Conservation (phyloP, 2,888 invertebrate species). For the Trachelus troglodyta region DNA sequence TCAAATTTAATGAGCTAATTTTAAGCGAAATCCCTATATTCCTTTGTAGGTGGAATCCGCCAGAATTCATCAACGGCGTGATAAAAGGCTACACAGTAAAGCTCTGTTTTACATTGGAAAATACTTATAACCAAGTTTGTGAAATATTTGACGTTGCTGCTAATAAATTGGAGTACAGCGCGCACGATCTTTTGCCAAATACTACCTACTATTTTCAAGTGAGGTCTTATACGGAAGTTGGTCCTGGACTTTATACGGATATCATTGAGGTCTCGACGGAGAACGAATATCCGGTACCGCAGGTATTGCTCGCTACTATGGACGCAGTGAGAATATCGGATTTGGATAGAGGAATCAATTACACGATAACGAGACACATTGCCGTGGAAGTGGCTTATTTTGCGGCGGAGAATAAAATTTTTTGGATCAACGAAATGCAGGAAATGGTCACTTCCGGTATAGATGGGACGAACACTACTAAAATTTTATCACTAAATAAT, state of each 20-base stretch:
- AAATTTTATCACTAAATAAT: conserved; percentile 71
- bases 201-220: conserved; percentile 79
- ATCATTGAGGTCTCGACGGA: conserved; percentile 76
- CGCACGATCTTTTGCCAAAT: conserved; percentile 71
- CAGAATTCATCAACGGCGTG: conserved; percentile 79
- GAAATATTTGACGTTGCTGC: conserved; percentile 69
- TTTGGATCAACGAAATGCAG: conserved; percentile 85
- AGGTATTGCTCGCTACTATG: conserved; percentile 78
- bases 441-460: conserved; percentile 75
- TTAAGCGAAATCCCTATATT: conserved; percentile 40
- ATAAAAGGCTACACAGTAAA: conserved; percentile 78
- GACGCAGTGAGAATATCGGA: conserved; percentile 82
- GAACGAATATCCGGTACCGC: conserved; percentile 82
- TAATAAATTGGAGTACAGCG: conserved; percentile 70
- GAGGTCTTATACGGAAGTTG: conserved; percentile 82
- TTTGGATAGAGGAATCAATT: conserved; percentile 76
- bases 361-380: conserved; percentile 74
- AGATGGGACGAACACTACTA: conserved; percentile 69
- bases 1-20: conserved; percentile 20
- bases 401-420: conserved; percentile 78
- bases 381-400: conserved; percentile 78
- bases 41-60: conserved; percentile 84
- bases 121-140: conserved; percentile 69
- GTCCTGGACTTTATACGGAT: conserved; percentile 78
- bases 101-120: conserved; percentile 73